These are phyloP conservation scores for Trichogramma pretiosum DNA, from an alignment of 1,140 invertebrate genomes.

Conservation along the genomic window DNA sequence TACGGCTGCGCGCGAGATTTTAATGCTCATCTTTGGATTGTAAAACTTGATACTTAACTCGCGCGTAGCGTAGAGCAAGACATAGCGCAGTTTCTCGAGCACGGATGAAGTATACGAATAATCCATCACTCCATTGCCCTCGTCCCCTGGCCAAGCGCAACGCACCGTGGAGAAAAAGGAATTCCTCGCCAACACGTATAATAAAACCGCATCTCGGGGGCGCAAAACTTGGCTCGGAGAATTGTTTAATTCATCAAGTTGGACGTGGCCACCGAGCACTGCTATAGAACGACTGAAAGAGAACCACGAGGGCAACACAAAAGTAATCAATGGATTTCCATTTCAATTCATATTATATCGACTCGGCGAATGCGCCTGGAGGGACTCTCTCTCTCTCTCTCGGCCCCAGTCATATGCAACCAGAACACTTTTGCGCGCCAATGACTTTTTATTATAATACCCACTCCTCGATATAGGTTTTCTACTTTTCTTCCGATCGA, in stretches of 20 bases:
- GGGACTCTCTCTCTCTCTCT: no score
- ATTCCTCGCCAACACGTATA: no score
- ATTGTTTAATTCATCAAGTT: slow-evolving; percentile 11
- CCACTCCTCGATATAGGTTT: no score
- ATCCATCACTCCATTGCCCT: not conserved
- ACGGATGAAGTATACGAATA: not conserved
- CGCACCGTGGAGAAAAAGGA: not conserved
- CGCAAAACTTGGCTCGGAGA: not conserved
- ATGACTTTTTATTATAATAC: slow-evolving; percentile 10
- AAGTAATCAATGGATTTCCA: slow-evolving; percentile 9
- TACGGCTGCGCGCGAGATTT: no score
- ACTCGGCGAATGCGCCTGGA: no score
- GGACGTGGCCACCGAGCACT: no score
- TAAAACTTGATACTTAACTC: no score
- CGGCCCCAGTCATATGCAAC: no score
- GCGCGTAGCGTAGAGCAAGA: not conserved
- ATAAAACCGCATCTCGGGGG: not conserved
- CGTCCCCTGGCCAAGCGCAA: not conserved
- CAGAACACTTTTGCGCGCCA: not conserved
- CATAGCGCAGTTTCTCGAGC: not conserved
- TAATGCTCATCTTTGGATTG: no score
- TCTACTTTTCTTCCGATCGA: not conserved
- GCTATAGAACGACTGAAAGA: no score
- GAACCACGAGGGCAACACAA: no score
- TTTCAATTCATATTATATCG: slow-evolving; percentile 10